Base-by-base conservation (phyloP, 2,113 vertebrate genomes). In the Gadus macrocephalus region DNA sequence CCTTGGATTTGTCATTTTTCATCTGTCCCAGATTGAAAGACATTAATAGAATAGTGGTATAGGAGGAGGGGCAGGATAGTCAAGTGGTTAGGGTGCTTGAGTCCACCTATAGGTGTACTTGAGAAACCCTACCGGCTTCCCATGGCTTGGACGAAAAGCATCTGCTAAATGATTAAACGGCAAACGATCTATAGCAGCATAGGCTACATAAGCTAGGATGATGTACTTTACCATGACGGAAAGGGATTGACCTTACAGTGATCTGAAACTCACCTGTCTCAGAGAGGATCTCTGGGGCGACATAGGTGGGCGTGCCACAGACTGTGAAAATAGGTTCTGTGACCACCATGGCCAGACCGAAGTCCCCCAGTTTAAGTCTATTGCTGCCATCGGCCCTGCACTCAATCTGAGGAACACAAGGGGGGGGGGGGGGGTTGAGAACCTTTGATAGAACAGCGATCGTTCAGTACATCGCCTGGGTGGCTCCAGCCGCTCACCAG, bases 231-330 rank as follows among this genome's bases (percentile, higher is more conserved):
- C 42, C 8, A 49, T 49, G 42, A 11, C 12, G 8, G 42, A 49
- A 49, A 49, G 42, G 8, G 42, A 49, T 49, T 1, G 42, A 35
- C 31, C 4, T 35, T 7, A 35, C 4, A 35, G 31, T 7, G 31
- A 35, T 35, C 6, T 35, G 19, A 11, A 20, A 62, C 60, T 62
- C 27, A 98, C 97, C 97, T 89, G 94, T 96, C 88, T 99, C 97
- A 72, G 91, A 92, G 68, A 99, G 95, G 86, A 98, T 98, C 87
- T 99, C 97, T 1, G 97, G 97, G 62, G 97, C 96, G 53, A 98
- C 96, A 1, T 99, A 98, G 0, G 97, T 99, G 2, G 97, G 97
- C 11, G 97, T 99, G 71, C 97, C 97, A 79, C 97, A 99, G 14
- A 99, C 95, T n/a, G 97, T 98, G 82, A 95, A 98, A 81, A 98